Conservation (phyloP, 2,888 invertebrate genomes). For the Cryptus armator region DNA sequence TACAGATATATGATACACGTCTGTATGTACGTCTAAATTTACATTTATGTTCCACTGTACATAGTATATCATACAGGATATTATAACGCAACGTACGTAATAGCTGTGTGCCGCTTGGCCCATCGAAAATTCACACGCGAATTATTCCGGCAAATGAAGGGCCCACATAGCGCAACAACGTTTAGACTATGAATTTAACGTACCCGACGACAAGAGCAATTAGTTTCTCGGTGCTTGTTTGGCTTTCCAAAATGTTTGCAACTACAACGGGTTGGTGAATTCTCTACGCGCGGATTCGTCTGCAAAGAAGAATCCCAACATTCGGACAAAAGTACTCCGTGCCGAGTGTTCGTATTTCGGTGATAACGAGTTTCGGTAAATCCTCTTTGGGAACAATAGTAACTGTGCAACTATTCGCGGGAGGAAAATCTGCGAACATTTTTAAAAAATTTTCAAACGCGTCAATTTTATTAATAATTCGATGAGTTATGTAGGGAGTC, state of each 20-base stretch:
- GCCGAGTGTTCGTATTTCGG: too few relatives aligned
- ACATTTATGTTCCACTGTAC: background rate
- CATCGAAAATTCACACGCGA: background rate
- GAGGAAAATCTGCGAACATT: background rate
- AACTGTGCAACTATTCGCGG: background rate
- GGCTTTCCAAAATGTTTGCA: background rate
- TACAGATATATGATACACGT: background rate
- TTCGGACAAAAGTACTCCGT: too few relatives aligned
- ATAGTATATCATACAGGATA: background rate
- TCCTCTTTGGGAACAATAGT: too few relatives aligned
- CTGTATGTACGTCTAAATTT: background rate
- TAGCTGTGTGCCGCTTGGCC: background rate
- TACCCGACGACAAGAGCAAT: constrained; percentile 1
- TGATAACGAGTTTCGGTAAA: too few relatives aligned
- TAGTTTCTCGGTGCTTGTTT: background rate
- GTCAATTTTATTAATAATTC: too few relatives aligned
- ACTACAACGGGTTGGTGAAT: background rate
- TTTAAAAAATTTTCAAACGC: background rate
- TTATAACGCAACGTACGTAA: background rate
- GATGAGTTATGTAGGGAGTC: too few relatives aligned
- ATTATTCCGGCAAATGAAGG: background rate
- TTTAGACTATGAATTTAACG: constrained; percentile 1
- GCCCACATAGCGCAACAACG: background rate
- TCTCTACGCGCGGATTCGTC: background rate
- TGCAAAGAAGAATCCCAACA: too few relatives aligned